These are phyloP conservation scores for Vireo griseus DNA, from an alignment of 2,797 vertebrate genomes.

Conservation along the genomic window DNA sequence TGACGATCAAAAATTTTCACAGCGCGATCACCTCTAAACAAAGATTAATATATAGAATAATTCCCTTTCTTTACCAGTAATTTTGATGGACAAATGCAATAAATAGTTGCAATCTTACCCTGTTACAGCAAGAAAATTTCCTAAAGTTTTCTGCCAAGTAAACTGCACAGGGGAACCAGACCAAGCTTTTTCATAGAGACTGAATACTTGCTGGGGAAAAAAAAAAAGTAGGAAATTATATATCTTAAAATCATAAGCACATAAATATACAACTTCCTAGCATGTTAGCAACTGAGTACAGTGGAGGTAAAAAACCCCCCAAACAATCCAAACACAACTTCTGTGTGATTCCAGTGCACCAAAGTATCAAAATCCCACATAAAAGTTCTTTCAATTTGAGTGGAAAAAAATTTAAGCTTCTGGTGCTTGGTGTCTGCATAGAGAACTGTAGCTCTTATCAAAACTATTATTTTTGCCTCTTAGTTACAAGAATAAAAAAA, in stretches of 20 bases:
- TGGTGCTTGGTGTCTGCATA: neutral
- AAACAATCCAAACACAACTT: neutral
- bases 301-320: accelerated
- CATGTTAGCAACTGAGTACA: neutral
- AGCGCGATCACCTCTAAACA: conserved; percentile 81
- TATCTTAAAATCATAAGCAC: neutral
- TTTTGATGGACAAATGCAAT: neutral
- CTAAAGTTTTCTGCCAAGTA: conserved; percentile 91
- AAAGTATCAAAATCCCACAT: neutral
- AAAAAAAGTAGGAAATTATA: neutral
- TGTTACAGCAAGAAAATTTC: conserved; percentile 91
- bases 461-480: neutral
- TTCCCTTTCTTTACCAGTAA: neutral
- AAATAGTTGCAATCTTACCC: conserved; percentile 79
- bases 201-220: conserved; percentile 83
- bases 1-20: conserved; percentile 98
- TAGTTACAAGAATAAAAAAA: neutral
- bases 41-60: conserved; percentile 9
- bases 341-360: neutral
- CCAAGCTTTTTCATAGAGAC: conserved; percentile 84
- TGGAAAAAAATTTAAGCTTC: neutral
- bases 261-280: neutral
- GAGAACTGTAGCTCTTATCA: neutral
- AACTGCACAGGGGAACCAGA: conserved; percentile 83
- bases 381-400: neutral